Percentiles rank a stretch among this genome's conserved stretches.
Conservation (phyloP, 2,888 invertebrate species). For the Drosophila kanekoi region DNA sequence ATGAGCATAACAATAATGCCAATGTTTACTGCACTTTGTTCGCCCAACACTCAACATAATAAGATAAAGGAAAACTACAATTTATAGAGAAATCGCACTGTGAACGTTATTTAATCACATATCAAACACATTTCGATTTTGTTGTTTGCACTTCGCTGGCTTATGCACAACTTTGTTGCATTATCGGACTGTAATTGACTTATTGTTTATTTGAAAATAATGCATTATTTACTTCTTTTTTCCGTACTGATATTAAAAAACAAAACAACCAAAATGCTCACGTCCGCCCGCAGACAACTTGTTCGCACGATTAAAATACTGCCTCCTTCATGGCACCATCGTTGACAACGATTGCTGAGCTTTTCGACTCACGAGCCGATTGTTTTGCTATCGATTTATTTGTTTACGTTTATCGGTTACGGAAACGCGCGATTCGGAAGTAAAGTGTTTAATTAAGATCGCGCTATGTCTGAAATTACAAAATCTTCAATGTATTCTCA, state of each 20-base stretch:
- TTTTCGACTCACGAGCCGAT: conserved; percentile 28
- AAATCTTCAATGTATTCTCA: neutral
- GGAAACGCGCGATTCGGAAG: neutral
- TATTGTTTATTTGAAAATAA: conserved; percentile 45
- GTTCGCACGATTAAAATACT: conserved; percentile 63
- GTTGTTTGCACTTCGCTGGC: neutral
- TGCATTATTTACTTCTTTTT: conserved; percentile 56
- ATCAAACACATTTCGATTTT: conserved; percentile 13
- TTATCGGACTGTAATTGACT: conserved; percentile 21
- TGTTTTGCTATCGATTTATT: conserved; percentile 30
- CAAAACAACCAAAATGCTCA: conserved; percentile 47
- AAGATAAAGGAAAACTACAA: conserved; percentile 11
- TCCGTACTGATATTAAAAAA: conserved; percentile 26
- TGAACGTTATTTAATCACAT: conserved; percentile 54
- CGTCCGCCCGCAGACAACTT: conserved; percentile 74
- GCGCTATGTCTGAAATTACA: neutral
- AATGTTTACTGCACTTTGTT: conserved; percentile 24
- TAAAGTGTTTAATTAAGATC: neutral
- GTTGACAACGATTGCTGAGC: conserved; percentile 22
- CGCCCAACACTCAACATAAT: conserved; percentile 20
- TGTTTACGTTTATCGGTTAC: conserved; percentile 6
- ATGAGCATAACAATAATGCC: conserved; percentile 21
- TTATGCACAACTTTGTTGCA: conserved; percentile 28
- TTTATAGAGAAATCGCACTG: conserved; percentile 9
- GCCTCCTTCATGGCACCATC: neutral